Percentiles rank a stretch among this genome's conserved stretches.
Evolutionary conservation across 2,797 vertebrate genomes (phyloP).

Genomic region (Acrossocheilus fasciatus): DNA sequence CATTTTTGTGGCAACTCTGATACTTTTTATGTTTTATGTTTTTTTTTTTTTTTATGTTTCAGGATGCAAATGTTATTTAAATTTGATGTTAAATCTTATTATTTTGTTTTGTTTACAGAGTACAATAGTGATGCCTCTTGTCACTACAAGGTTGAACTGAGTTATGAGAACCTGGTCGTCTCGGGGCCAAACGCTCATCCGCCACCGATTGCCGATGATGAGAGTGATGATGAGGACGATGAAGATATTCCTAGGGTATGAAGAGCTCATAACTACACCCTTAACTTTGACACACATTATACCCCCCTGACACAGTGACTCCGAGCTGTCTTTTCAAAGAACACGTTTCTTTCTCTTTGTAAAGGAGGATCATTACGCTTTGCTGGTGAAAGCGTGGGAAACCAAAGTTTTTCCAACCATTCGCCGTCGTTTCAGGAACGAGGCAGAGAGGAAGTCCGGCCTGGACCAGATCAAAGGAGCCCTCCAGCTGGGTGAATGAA

Average conservation of each 20-base stretch:
- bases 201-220: conserved; percentile 93
- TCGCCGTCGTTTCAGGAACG: conserved; percentile 96
- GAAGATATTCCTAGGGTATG: conserved; percentile 93
- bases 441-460: conserved; percentile 97
- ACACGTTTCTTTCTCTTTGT: background rate
- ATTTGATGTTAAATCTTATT: background rate
- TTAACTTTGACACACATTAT: background rate
- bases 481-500: conserved; percentile 88
- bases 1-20: background rate
- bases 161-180: conserved; percentile 96
- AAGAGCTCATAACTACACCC: background rate
- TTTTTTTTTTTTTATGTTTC: background rate
- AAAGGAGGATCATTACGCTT: conserved; percentile 96
- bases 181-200: conserved; percentile 94
- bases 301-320: background rate
- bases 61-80: background rate
- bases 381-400: conserved; percentile 99
- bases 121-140: conserved; percentile 96
- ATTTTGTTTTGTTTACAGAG: conserved; percentile 76
- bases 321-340: background rate
- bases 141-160: conserved; percentile 94
- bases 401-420: conserved; percentile 98
- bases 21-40: background rate
- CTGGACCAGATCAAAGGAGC: conserved; percentile 99
- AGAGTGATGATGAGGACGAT: conserved; percentile 95